These are phyloP conservation scores for Eristalis pertinax DNA, from an alignment of 2,888 invertebrate genomes.

Conservation along the genomic window DNA sequence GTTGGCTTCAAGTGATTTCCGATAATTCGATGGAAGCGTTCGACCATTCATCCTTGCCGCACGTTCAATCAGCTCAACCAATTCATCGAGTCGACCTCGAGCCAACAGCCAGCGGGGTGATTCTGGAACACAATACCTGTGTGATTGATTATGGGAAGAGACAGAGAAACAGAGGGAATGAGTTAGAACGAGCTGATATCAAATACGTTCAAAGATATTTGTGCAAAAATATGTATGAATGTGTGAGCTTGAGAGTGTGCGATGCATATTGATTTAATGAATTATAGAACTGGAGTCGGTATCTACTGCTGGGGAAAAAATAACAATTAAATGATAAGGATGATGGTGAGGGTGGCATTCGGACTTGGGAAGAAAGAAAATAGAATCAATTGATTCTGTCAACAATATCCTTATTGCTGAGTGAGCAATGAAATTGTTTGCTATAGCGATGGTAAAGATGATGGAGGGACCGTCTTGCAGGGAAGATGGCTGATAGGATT, in stretches of 20 bases:
- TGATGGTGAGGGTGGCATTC: background rate
- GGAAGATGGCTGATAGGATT: slow-evolving; percentile 45
- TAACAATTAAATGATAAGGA: slow-evolving; percentile 49
- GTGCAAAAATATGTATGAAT: background rate
- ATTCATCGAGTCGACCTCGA: slow-evolving; percentile 86
- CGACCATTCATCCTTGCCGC: slow-evolving; percentile 86
- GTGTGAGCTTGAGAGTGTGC: background rate
- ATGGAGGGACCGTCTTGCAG: background rate
- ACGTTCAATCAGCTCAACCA: slow-evolving; percentile 84
- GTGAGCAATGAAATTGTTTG: slow-evolving; percentile 61
- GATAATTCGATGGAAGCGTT: slow-evolving; percentile 85
- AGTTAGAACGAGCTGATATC: background rate
- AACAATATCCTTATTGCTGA: slow-evolving; percentile 65
- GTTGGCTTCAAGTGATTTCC: slow-evolving; percentile 83
- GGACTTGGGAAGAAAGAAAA: slow-evolving; percentile 40
- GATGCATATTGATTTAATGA: slow-evolving; percentile 66
- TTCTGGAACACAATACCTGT: slow-evolving; percentile 88
- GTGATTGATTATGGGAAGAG: slow-evolving; percentile 62
- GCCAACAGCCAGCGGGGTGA: slow-evolving; percentile 90
- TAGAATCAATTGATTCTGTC: slow-evolving; percentile 66
- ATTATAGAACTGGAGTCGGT: slow-evolving; percentile 69
- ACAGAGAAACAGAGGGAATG: background rate
- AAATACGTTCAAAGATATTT: slow-evolving; percentile 26
- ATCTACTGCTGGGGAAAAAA: slow-evolving; percentile 41
- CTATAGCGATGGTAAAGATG: slow-evolving; percentile 3